These are phyloP conservation scores for Dunckerocampus dactyliophorus DNA, from an alignment of 2,113 vertebrate genomes.

Conservation along the genomic window DNA sequence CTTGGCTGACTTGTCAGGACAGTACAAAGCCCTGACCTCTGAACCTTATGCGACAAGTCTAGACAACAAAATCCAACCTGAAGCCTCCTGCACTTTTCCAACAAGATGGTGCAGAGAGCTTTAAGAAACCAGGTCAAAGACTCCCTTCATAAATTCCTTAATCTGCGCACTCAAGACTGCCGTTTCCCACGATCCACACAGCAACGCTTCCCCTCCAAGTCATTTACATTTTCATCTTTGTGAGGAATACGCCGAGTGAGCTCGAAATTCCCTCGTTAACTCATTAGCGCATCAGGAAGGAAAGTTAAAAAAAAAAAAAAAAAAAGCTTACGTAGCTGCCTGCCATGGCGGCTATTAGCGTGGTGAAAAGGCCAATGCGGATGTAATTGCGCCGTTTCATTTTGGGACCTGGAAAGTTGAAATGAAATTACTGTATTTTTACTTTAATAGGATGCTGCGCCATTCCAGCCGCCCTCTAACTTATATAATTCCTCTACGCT, in stretches of 20 bases:
- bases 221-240: conserved; percentile 43
- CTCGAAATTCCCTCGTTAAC: conserved; percentile 47
- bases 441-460: neutral
- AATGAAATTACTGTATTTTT: neutral
- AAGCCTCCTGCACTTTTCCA: too few species aligned
- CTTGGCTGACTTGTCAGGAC: too few species aligned
- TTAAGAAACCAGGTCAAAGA: too few species aligned
- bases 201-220: neutral
- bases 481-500: conserved; percentile 8
- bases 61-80: too few species aligned
- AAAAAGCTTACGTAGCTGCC: neutral
- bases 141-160: too few species aligned
- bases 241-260: conserved; percentile 20
- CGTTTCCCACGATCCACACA: neutral
- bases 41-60: too few species aligned
- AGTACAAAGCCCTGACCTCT: too few species aligned
- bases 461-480: neutral
- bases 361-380: conserved; percentile 25
- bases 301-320: conserved; percentile 38
- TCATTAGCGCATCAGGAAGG: conserved; percentile 35
- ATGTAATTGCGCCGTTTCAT: conserved; percentile 42
- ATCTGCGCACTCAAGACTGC: neutral
- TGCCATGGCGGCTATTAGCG: conserved; percentile 22
- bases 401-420: conserved; percentile 13
- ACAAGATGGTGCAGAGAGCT: too few species aligned